phyloP scores from a whole-genome alignment of 2,113 vertebrate genomes.

The Cochlearius cochlearius region DNA sequence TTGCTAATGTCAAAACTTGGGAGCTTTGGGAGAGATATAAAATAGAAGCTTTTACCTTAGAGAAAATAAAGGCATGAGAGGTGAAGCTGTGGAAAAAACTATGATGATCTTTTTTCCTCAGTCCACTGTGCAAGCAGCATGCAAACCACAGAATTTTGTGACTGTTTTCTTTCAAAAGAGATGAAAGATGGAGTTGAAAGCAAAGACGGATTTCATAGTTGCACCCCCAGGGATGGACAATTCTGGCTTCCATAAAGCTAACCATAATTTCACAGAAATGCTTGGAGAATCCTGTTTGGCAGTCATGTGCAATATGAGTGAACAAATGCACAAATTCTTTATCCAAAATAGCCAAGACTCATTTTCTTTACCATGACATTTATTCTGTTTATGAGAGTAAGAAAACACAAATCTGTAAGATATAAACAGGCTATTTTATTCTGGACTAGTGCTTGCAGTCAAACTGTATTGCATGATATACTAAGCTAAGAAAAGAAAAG shows the following conservation, averaged over 20 bases:
- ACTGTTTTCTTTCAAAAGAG: background rate
- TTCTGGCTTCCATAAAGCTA: background rate
- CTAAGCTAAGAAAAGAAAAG: background rate
- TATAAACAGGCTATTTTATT: background rate
- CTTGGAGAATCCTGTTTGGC: background rate
- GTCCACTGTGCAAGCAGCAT: background rate
- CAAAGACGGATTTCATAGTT: background rate
- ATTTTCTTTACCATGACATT: background rate
- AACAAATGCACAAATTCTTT: background rate
- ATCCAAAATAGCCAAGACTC: background rate
- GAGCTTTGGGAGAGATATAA: background rate
- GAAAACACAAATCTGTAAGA: background rate
- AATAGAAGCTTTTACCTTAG: background rate
- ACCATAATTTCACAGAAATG: conserved; percentile 10
- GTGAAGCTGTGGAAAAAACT: background rate
- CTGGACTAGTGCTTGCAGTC: background rate
- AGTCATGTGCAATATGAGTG: background rate
- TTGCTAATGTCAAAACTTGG: background rate
- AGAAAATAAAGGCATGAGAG: background rate
- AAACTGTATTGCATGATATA: background rate
- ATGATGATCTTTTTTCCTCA: background rate
- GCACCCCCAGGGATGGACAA: background rate
- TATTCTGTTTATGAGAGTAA: background rate
- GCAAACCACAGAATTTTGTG: background rate
- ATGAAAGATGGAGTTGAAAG: background rate